Evolutionary conservation across 2,113 vertebrate genomes (phyloP).

Genomic region (Apodemus speciosus): DNA sequence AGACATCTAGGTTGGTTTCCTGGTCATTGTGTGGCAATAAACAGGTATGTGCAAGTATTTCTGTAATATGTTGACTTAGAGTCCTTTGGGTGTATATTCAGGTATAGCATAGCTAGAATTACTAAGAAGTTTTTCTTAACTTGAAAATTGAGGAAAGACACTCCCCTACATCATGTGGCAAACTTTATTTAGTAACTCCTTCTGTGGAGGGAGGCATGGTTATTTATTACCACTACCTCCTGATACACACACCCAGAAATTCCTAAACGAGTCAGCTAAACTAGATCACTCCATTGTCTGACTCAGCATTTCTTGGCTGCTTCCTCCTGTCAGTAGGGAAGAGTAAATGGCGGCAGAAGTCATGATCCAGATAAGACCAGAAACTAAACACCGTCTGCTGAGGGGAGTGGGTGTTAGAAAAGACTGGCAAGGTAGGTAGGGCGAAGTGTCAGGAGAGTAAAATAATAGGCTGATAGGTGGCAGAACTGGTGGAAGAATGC

Average conservation of each 20-base stretch:
- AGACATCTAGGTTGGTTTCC: not conserved
- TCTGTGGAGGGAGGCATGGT: not conserved
- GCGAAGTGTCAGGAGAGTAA: not conserved
- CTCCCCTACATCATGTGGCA: not conserved
- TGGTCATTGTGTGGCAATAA: not conserved
- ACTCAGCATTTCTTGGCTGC: slow-evolving; percentile 13
- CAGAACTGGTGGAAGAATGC: not conserved
- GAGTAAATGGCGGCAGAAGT: not conserved
- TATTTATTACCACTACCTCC: slow-evolving; percentile 4
- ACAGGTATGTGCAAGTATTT: not conserved
- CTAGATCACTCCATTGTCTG: slow-evolving; percentile 13
- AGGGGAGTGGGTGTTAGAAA: not conserved
- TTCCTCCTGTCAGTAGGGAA: slow-evolving; percentile 5
- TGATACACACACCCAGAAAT: not conserved
- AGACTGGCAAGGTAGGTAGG: not conserved
- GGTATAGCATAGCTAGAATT: not conserved
- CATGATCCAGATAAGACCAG: not conserved
- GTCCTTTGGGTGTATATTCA: not conserved
- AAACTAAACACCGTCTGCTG: not conserved
- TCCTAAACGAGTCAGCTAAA: slow-evolving; percentile 6
- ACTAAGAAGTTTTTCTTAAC: not conserved
- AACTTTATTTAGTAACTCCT: not conserved
- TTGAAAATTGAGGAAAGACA: slow-evolving; percentile 4
- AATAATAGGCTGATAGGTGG: not conserved
- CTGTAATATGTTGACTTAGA: not conserved